Evolutionary conservation across 2,797 vertebrate species (phyloP).

Genomic region (Lepilemur ruficaudatus): DNA sequence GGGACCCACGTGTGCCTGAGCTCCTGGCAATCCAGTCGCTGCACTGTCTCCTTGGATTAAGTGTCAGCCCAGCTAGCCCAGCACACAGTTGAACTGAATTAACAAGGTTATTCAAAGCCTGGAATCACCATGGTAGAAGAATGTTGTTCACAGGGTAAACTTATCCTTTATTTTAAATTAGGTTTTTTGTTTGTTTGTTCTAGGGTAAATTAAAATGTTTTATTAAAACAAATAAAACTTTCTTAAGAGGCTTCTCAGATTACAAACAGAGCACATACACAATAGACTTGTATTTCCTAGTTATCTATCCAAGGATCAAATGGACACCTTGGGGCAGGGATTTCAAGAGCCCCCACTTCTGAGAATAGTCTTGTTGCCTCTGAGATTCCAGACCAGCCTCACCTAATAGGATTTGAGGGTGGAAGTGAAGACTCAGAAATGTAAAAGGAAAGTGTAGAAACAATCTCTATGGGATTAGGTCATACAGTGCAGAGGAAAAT

Average conservation of each 20-base stretch:
- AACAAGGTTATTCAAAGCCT: slow-evolving; percentile 49
- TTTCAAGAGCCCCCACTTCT: neutral
- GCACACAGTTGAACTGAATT: neutral
- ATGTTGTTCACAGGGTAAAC: neutral
- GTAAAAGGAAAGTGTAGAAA: neutral
- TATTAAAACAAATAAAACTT: slow-evolving; percentile 50
- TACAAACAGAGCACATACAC: neutral
- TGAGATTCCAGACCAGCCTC: neutral
- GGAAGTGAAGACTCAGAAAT: neutral
- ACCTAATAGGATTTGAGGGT: neutral
- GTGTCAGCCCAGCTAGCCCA: neutral
- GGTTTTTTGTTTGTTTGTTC: neutral
- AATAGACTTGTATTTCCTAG: neutral
- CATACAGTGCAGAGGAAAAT: neutral
- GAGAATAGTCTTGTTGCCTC: neutral
- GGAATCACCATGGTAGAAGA: neutral
- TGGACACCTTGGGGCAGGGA: accelerated
- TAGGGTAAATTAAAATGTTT: slow-evolving; percentile 46
- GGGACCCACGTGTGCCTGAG: neutral
- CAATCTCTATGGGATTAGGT: neutral
- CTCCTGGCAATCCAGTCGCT: slow-evolving; percentile 26
- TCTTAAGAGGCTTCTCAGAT: neutral
- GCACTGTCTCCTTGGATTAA: slow-evolving; percentile 53
- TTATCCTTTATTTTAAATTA: slow-evolving; percentile 52
- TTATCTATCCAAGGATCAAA: neutral